A percentile compares a stretch with the other conserved stretches of the same genome.
phyloP scores from a whole-genome alignment of 2,888 invertebrate genomes.

The Keiferia lycopersicella region DNA sequence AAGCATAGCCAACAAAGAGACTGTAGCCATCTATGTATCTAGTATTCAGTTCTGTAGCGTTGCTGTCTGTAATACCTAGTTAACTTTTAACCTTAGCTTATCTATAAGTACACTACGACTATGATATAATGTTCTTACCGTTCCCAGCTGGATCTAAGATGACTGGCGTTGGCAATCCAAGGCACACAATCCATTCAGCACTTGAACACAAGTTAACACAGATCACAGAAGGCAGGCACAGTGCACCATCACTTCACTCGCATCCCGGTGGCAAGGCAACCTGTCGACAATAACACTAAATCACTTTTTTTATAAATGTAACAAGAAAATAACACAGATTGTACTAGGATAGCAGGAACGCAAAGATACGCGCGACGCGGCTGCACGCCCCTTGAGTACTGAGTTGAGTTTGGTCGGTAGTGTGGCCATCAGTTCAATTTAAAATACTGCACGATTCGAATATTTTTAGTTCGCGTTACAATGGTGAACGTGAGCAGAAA shows the following conservation, averaged over 20 bases:
- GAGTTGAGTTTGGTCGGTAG: conserved; percentile 37
- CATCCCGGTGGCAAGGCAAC: conserved; percentile 66
- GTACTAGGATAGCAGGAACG: background rate
- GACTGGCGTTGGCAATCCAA: conserved; percentile 78
- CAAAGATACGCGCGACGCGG: conserved; percentile 48
- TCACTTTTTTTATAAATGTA: conserved; percentile 6
- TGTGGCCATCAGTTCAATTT: conserved; percentile 21
- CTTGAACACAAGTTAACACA: conserved; percentile 75
- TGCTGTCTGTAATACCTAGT: too few relatives aligned
- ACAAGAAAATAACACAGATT: conserved; percentile 2
- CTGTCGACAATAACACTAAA: conserved; percentile 70
- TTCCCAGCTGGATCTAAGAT: conserved; percentile 75
- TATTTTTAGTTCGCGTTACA: conserved; percentile 15
- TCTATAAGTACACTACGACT: background rate
- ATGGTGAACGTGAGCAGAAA: conserved; percentile 12
- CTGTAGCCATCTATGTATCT: too few relatives aligned
- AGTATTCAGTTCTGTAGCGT: too few relatives aligned
- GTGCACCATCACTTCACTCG: conserved; percentile 77
- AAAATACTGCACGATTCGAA: conserved; percentile 24
- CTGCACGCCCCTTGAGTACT: conserved; percentile 65
- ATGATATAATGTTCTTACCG: conserved; percentile 55
- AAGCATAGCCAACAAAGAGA: too few relatives aligned
- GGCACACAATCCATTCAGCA: conserved; percentile 77
- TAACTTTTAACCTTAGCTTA: too few relatives aligned
- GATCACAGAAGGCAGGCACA: conserved; percentile 69